phyloP scores from a whole-genome alignment of 1,140 invertebrate species.

The Metaphire vulgaris region DNA sequence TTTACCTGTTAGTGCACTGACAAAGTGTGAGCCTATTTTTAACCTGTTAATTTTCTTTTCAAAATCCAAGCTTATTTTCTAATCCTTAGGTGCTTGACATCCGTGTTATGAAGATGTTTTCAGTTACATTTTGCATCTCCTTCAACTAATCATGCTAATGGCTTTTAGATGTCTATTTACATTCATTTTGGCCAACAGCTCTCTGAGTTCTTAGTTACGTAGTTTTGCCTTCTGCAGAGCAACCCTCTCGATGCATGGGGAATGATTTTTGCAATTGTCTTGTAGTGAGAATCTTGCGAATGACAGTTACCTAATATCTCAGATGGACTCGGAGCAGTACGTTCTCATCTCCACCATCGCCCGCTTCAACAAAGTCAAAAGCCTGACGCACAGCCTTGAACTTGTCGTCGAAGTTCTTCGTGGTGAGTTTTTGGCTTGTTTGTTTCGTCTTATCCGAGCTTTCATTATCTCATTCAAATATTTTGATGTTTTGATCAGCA shows the following conservation, averaged over 20 bases:
- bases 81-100: slow-evolving; percentile 6
- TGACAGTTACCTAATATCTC: slow-evolving; percentile 81
- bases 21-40: too few species aligned
- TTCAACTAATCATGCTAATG: background rate
- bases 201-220: too few species aligned
- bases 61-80: too few species aligned
- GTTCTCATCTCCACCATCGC: slow-evolving; percentile 86
- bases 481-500: background rate
- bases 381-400: slow-evolving; percentile 77
- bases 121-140: background rate
- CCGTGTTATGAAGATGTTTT: slow-evolving; percentile 16
- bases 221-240: too few species aligned
- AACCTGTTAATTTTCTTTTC: too few species aligned
- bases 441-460: slow-evolving; percentile 7
- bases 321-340: slow-evolving; percentile 93
- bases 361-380: slow-evolving; percentile 83
- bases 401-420: slow-evolving; percentile 79
- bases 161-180: background rate
- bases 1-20: too few species aligned
- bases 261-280: background rate
- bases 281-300: slow-evolving; percentile 79
- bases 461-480: background rate
- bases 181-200: background rate
- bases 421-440: slow-evolving; percentile 53
- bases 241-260: too few species aligned